Percentiles rank a stretch among this genome's conserved stretches.
These are phyloP conservation scores for Cantharis lateralis DNA, from an alignment of 2,888 invertebrate species.

Conservation along the genomic window DNA sequence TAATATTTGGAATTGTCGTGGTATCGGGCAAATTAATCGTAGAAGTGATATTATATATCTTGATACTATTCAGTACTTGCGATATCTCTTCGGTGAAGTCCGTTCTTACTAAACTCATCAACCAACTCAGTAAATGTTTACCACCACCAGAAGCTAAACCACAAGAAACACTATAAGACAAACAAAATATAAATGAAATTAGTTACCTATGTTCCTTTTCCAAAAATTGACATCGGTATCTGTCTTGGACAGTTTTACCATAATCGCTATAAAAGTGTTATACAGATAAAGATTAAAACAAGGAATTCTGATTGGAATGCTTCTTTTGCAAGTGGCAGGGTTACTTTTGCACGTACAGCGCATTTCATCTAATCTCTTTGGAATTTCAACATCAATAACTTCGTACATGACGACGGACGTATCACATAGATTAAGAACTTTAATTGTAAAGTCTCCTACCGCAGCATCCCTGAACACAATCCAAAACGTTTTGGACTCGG, in stretches of 20 bases:
- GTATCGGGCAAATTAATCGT: neutral
- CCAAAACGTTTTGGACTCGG: neutral
- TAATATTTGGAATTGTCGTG: neutral
- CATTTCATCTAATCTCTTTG: neutral
- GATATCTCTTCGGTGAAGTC: neutral
- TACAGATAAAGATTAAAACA: conserved; percentile 42
- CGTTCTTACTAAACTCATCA: neutral
- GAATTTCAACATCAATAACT: neutral
- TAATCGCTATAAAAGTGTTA: conserved; percentile 34
- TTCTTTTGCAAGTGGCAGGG: conserved; percentile 40
- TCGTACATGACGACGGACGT: neutral
- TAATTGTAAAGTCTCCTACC: neutral
- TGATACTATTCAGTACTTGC: neutral
- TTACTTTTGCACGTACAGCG: conserved; percentile 1
- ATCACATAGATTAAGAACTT: neutral
- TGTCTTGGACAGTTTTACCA: conserved; percentile 36
- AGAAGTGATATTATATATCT: neutral
- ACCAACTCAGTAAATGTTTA: neutral
- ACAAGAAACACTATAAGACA: neutral
- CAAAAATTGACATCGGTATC: conserved; percentile 39
- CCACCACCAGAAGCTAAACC: neutral
- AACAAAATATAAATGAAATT: neutral
- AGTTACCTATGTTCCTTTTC: conserved; percentile 40
- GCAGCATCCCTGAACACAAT: neutral
- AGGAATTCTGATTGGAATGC: conserved; percentile 42